Conservation (phyloP, 2,888 invertebrate species). For the Dorcus parallelipipedus region DNA sequence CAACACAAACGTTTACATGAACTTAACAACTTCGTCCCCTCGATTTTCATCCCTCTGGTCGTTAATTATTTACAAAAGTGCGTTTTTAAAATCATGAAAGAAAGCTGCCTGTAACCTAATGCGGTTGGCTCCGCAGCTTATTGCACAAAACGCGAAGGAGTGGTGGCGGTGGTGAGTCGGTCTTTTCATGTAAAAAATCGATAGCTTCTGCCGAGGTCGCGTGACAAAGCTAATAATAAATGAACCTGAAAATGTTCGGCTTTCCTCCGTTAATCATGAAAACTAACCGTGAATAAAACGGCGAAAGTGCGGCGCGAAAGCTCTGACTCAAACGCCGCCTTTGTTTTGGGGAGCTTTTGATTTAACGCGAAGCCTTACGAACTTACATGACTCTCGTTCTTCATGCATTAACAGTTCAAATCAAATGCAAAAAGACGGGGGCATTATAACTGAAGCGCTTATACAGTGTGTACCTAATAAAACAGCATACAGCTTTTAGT, state of each 20-base stretch:
- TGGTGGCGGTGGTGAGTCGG: slow-evolving; percentile 26
- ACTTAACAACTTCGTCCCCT: no score
- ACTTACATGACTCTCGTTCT: no score
- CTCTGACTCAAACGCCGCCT: neutral
- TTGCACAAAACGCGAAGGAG: slow-evolving; percentile 34
- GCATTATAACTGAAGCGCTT: neutral
- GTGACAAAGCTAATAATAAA: slow-evolving; percentile 45
- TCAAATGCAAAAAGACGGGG: neutral
- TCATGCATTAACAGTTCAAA: no score
- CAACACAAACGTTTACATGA: no score
- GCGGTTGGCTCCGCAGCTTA: slow-evolving; percentile 8
- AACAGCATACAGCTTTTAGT: no score
- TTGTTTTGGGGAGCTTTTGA: no score
- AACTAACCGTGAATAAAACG: slow-evolving; percentile 25
- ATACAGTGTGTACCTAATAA: no score
- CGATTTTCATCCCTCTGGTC: no score
- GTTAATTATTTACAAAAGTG: no score
- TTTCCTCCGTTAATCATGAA: slow-evolving; percentile 32
- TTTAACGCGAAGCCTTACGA: no score
- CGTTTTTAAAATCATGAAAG: no score
- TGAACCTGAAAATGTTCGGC: slow-evolving; percentile 32
- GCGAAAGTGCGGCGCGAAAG: neutral
- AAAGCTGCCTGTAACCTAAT: neutral
- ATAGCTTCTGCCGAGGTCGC: slow-evolving; percentile 37
- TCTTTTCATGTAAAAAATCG: slow-evolving; percentile 41